Evolutionary conservation across 2,797 vertebrate genomes (phyloP).

Genomic region (Enteromius unitaeniatus): DNA sequence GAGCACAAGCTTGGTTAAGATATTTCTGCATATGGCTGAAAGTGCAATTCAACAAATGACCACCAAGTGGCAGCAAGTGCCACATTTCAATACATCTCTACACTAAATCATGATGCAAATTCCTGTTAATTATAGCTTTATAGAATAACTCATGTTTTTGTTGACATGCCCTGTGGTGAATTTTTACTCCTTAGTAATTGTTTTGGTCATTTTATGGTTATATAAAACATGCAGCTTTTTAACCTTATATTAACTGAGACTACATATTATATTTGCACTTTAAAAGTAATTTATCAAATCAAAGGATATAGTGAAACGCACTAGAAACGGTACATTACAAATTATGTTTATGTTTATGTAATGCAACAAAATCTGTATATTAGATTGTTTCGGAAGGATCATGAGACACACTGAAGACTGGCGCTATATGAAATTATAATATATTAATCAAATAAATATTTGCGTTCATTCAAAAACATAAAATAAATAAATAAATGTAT

Average conservation of each 20-base stretch:
- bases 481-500: no score
- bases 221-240: not conserved
- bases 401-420: not conserved
- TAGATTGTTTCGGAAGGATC: not conserved
- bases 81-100: not conserved
- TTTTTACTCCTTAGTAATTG: not conserved
- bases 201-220: not conserved
- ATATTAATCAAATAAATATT: no score
- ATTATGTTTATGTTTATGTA: no score
- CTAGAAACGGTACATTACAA: not conserved
- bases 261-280: not conserved
- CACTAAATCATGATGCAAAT: not conserved
- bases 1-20: not conserved
- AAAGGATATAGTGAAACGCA: not conserved
- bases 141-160: not conserved
- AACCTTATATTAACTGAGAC: not conserved
- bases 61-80: conserved; percentile 4
- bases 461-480: no score
- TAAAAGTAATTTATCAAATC: not conserved
- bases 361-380: no score
- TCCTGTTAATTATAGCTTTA: not conserved
- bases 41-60: not conserved
- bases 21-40: not conserved
- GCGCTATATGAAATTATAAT: not conserved
- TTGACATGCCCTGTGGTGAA: not conserved